Evolutionary conservation across 1,140 invertebrate species (phyloP).

Genomic region (Asobara japonica): DNA sequence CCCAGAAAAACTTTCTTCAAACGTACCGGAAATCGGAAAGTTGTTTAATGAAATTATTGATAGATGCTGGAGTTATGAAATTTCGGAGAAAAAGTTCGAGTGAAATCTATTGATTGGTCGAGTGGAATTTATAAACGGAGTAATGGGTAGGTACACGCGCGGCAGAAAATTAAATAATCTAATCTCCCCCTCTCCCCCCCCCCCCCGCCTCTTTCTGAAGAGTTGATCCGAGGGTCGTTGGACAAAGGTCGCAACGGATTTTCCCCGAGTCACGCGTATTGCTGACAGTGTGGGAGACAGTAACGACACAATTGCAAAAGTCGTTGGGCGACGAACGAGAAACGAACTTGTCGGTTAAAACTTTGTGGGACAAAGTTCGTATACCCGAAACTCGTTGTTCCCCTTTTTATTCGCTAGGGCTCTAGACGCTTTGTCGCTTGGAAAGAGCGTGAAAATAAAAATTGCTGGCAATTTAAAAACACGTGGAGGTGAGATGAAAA

Average conservation of each 20-base stretch:
- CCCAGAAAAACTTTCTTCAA: too few relatives aligned
- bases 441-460: constrained; percentile 22
- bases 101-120: too few relatives aligned
- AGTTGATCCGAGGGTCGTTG: background rate
- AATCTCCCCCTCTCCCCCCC: too few relatives aligned
- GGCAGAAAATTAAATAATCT: too few relatives aligned
- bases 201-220: background rate
- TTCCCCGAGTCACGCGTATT: background rate
- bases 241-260: background rate
- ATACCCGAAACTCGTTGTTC: background rate
- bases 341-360: constrained; percentile 6
- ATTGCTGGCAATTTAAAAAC: constrained; percentile 15
- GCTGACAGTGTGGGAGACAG: background rate
- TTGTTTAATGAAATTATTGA: too few relatives aligned
- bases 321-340: constrained; percentile 13
- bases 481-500: constrained; percentile 21
- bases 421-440: background rate
- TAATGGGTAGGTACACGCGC: too few relatives aligned
- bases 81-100: too few relatives aligned
- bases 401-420: background rate
- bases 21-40: too few relatives aligned
- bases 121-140: too few relatives aligned
- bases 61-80: too few relatives aligned
- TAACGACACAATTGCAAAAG: constrained; percentile 14
- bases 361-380: constrained; percentile 3